phyloP scores from a whole-genome alignment of 2,888 invertebrate species.

The Ophonus ardosiacus region DNA sequence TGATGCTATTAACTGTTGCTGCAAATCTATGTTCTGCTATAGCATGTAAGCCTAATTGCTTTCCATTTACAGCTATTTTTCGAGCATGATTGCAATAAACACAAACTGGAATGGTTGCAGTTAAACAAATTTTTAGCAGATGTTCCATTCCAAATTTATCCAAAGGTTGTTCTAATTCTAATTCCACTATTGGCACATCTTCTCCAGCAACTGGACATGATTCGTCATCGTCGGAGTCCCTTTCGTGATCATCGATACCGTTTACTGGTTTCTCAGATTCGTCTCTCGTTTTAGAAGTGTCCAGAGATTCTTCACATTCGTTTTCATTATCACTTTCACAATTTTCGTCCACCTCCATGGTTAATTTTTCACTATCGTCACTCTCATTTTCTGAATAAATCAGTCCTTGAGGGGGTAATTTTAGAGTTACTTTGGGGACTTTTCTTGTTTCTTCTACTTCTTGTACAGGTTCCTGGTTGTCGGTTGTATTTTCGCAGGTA shows the following conservation, averaged over 20 bases:
- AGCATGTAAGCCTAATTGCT: conserved; percentile 88
- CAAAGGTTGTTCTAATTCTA: conserved; percentile 85
- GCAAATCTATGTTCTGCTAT: conserved; percentile 88
- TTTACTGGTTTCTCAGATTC: conserved; percentile 72
- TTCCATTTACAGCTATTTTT: conserved; percentile 90
- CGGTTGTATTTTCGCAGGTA: conserved; percentile 23
- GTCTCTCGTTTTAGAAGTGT: conserved; percentile 70
- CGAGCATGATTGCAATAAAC: conserved; percentile 92
- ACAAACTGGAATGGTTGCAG: conserved; percentile 83
- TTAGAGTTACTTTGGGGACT: conserved; percentile 84
- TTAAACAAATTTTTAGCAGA: conserved; percentile 85
- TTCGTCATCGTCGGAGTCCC: conserved; percentile 70
- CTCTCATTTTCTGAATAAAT: conserved; percentile 74
- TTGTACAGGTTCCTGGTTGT: conserved; percentile 10
- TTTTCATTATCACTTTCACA: conserved; percentile 72
- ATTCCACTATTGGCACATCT: conserved; percentile 83
- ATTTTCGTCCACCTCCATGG: conserved; percentile 77
- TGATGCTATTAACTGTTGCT: conserved; percentile 87
- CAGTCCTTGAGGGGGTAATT: conserved; percentile 74
- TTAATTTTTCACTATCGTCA: conserved; percentile 81
- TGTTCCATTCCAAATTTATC: conserved; percentile 86
- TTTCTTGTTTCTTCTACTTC: conserved; percentile 73
- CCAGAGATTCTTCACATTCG: conserved; percentile 69
- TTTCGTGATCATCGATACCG: conserved; percentile 66
- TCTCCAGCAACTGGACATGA: conserved; percentile 78